phyloP scores from a whole-genome alignment of 23 tunicate genomes.

The Phallusia fumigata region DNA sequence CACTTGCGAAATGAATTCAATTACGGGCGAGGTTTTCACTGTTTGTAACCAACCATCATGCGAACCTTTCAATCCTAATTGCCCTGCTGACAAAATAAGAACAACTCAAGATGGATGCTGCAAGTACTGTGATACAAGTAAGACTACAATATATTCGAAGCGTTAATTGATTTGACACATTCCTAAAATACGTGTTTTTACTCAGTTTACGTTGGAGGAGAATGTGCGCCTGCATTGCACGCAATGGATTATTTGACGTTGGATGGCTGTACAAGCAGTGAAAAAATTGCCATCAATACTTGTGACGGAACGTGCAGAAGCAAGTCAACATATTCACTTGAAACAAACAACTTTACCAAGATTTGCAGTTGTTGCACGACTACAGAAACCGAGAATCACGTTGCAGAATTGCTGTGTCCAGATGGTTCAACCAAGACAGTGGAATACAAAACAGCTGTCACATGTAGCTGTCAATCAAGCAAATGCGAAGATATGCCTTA shows the following conservation, averaged over 20 bases:
- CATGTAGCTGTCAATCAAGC: constrained; percentile 85
- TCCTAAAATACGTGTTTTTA: background rate
- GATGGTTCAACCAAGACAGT: constrained; percentile 67
- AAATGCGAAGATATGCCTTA: constrained; percentile 72
- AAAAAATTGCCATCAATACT: constrained; percentile 45
- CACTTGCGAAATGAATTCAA: constrained; percentile 72
- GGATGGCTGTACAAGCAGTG: constrained; percentile 83
- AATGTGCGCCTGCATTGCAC: constrained; percentile 38
- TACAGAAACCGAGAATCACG: constrained; percentile 54
- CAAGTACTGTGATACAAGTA: constrained; percentile 77
- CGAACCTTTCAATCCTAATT: constrained; percentile 81
- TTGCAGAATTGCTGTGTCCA: constrained; percentile 66
- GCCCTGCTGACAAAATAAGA: constrained; percentile 77
- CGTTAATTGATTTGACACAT: background rate
- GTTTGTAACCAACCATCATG: constrained; percentile 73
- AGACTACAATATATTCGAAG: background rate
- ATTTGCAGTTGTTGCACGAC: constrained; percentile 92
- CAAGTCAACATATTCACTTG: constrained; percentile 76
- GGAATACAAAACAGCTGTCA: constrained; percentile 64
- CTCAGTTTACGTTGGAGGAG: background rate
- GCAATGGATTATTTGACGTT: constrained; percentile 40
- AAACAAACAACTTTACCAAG: constrained; percentile 73
- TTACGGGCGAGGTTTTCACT: constrained; percentile 93
- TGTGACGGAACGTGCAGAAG: constrained; percentile 94
- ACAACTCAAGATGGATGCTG: constrained; percentile 97